Evolutionary conservation across 2,888 invertebrate genomes (phyloP).

Genomic region (Seladonia tumulorum): DNA sequence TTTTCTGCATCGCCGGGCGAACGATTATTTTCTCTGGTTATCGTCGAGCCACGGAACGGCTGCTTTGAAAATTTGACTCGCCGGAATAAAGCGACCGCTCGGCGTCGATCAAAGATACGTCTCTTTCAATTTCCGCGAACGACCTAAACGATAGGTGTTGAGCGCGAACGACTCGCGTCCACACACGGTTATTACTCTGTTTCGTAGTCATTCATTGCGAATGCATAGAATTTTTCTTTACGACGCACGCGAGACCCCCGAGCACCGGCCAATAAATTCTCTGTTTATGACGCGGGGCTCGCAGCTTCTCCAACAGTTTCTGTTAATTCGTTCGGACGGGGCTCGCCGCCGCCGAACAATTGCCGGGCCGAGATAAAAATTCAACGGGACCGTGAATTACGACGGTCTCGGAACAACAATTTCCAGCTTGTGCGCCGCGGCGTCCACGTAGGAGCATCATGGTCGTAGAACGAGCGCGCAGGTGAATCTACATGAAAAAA

Average conservation of each 20-base stretch:
- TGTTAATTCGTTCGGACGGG: conserved; percentile 34
- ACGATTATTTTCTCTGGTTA: conserved; percentile 3
- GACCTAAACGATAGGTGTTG: neutral
- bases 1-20: neutral
- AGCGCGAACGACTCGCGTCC: neutral
- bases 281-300: conserved; percentile 31
- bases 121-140: conserved; percentile 40
- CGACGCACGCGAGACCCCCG: conserved; percentile 39
- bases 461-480: too few species aligned
- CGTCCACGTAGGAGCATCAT: too few species aligned
- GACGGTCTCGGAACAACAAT: neutral
- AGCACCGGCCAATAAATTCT: conserved; percentile 40
- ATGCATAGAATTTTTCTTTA: conserved; percentile 63
- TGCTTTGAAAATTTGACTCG: neutral
- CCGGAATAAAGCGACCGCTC: neutral
- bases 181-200: conserved; percentile 44
- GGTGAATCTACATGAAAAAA: too few species aligned
- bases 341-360: neutral
- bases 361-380: neutral
- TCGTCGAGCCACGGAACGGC: neutral
- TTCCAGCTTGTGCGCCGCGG: neutral
- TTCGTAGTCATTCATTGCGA: conserved; percentile 56
- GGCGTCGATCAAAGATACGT: conserved; percentile 19
- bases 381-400: too few species aligned
- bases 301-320: conserved; percentile 23